Conservation (phyloP, 1,140 invertebrate genomes). For the Drosophila jambulina region DNA sequence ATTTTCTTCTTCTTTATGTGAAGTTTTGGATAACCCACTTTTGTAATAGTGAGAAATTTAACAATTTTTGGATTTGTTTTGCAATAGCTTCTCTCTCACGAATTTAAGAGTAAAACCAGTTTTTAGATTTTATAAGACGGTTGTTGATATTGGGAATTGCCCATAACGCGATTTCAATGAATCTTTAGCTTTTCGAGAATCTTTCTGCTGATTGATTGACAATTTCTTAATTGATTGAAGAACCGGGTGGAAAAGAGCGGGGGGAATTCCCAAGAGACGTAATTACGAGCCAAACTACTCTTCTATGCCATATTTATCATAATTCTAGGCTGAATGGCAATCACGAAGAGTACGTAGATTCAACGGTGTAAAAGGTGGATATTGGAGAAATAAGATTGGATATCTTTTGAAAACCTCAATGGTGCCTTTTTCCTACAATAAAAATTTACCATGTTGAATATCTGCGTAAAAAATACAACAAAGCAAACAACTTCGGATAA, state of each 20-base stretch:
- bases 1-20: background rate
- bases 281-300: slow-evolving; percentile 12
- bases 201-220: slow-evolving; percentile 37
- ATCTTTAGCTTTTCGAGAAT: slow-evolving; percentile 46
- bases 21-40: slow-evolving; percentile 41
- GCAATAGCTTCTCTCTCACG: slow-evolving; percentile 10
- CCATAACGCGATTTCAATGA: slow-evolving; percentile 21
- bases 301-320: background rate
- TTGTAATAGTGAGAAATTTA: slow-evolving; percentile 28
- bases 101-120: slow-evolving; percentile 30
- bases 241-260: background rate
- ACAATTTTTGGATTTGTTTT: slow-evolving; percentile 15
- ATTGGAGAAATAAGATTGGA: background rate
- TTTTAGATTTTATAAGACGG: slow-evolving; percentile 16
- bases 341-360: background rate
- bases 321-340: background rate
- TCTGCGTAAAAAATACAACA: slow-evolving; percentile 1
- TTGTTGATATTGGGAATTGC: slow-evolving; percentile 24
- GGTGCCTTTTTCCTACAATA: background rate
- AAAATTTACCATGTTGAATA: background rate
- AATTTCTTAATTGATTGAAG: slow-evolving; percentile 36
- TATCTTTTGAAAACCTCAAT: too few relatives aligned
- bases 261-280: slow-evolving; percentile 8
- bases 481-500: slow-evolving; percentile 29
- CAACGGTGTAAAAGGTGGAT: background rate